Evolutionary conservation across 2,113 vertebrate species (phyloP).

Genomic region (Phalacrocorax brasilianus): DNA sequence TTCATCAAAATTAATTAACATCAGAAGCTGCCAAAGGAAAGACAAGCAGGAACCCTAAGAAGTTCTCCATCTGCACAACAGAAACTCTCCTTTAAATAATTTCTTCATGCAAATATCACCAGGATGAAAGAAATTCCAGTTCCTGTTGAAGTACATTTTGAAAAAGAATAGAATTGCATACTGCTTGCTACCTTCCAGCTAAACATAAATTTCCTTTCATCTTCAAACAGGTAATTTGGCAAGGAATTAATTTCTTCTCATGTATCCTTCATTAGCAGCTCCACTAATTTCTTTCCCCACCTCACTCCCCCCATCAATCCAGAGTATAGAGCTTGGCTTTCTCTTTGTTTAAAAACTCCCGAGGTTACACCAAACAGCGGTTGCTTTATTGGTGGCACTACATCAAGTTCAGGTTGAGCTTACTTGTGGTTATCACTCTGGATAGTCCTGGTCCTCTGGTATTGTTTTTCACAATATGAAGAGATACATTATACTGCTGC

Average conservation of each 20-base stretch:
- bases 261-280: neutral
- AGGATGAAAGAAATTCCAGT: neutral
- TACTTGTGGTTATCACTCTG: constrained; percentile 89
- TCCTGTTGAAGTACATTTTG: neutral
- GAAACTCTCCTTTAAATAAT: neutral
- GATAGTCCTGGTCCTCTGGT: constrained; percentile 87
- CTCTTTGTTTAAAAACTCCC: neutral
- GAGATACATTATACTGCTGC: constrained; percentile 94
- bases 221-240: neutral
- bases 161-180: neutral
- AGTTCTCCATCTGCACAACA: neutral
- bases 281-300: fast-evolving
- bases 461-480: constrained; percentile 93
- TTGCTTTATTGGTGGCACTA: neutral
- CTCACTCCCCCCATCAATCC: neutral
- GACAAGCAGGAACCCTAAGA: neutral
- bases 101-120: neutral
- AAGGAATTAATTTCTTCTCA: neutral
- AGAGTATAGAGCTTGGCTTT: neutral
- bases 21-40: neutral
- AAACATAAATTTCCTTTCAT: neutral
- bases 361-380: neutral
- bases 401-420: constrained; percentile 42
- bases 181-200: neutral
- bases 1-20: neutral